Percentiles rank a stretch among this genome's conserved stretches.
Conservation (phyloP, 2,113 vertebrate genomes). For the Pangasianodon hypophthalmus region DNA sequence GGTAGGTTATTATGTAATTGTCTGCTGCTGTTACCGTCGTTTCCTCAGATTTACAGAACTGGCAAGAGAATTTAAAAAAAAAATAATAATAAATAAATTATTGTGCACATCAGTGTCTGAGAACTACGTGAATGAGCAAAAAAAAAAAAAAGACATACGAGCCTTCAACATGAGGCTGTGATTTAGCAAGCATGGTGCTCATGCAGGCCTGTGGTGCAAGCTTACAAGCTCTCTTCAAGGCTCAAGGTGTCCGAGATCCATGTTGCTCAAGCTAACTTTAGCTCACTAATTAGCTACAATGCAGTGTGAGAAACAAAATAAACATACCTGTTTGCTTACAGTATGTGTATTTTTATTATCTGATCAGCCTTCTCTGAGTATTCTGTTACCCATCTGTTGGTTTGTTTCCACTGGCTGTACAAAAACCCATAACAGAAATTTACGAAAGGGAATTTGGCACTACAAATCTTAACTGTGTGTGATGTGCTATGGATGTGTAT, state of each 20-base stretch:
- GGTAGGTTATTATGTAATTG: background rate
- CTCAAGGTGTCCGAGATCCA: background rate
- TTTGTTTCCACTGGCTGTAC: background rate
- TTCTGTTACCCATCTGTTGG: background rate
- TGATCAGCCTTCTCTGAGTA: background rate
- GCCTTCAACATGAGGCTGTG: background rate
- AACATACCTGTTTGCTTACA: background rate
- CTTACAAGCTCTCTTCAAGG: background rate
- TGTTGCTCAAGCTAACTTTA: background rate
- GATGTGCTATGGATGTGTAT: background rate
- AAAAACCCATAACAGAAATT: background rate
- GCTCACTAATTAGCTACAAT: background rate
- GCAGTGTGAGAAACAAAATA: background rate
- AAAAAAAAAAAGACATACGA: background rate
- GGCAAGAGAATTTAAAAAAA: background rate
- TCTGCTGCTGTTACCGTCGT: background rate
- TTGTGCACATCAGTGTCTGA: background rate
- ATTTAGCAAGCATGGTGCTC: background rate
- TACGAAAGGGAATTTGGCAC: background rate
- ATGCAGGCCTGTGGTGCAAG: background rate
- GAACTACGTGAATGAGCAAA: background rate
- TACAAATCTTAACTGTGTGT: background rate
- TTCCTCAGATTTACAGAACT: background rate
- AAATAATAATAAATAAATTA: background rate
- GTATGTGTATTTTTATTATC: background rate